Evolutionary conservation across 2,888 invertebrate genomes (phyloP), one percentile per base, ranked within the genome.

Genomic region (Stenodera caucasica): DNA sequence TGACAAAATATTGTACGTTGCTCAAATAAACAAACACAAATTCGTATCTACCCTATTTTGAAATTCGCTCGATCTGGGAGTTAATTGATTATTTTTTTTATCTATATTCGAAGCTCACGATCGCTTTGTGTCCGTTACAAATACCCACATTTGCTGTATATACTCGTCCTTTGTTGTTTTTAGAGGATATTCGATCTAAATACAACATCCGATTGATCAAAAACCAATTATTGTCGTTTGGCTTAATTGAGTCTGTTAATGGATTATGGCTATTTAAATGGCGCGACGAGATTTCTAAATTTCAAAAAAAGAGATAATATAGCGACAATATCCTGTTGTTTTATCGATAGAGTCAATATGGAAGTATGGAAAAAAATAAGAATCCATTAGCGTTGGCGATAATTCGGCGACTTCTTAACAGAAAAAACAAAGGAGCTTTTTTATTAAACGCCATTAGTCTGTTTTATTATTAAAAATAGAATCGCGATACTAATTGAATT

Each of bases 1-100:
- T 45, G 45, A 45, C 45, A 45, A 45, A 45, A 45, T 45, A 45
- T n/a, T 45, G 45, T 37, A 55, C 52, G 55, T 58, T 62, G 58
- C 58, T 53, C 55, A 58, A 58, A 45, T 11, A 18, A 18, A 45
- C 21, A 45, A 45, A 21, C 40, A 11, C 37, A 2, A 18, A 40
- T 18, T 40, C 7, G 35, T 1, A 12, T 12, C n/a, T 37, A 1
- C 37, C 37, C 2, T 37, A 2, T 15, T 37, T n/a, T 14, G 1
- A 37, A 37, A 15, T 15, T 4, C 4, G 15, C 15, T 8, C 15
- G 15, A n/a, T 37, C 6, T 8, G 1, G n/a, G n/a, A 37, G 15
- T 37, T 37, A 37, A 15, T 37, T 37, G 37, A 37, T 37, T 15
- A 15, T 37, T 33, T 37, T 35, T n/a, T 7, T 30, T 8, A 30